Evolutionary conservation across 2,113 vertebrate species (phyloP).

Genomic region (Clarias macrocephalus): DNA sequence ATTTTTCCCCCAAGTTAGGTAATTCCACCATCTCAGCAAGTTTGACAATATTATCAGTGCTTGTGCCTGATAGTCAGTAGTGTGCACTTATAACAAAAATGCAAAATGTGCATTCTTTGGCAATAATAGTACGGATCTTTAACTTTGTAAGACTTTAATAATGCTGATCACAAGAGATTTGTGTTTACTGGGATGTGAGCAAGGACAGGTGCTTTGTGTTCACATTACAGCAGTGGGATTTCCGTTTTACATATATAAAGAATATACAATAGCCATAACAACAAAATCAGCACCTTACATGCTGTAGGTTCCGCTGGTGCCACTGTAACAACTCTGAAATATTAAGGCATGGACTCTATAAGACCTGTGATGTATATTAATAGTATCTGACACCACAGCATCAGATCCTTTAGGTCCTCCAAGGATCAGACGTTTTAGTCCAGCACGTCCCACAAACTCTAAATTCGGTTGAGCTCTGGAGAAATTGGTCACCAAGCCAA

Average conservation of each 20-base stretch:
- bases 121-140: constrained; percentile 33
- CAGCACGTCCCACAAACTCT: no score
- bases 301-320: no score
- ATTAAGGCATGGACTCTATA: no score
- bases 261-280: neutral
- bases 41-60: constrained; percentile 33
- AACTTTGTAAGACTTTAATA: constrained; percentile 46
- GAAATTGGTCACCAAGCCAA: no score
- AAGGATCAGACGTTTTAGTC: no score
- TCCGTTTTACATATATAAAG: neutral
- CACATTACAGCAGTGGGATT: neutral
- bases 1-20: neutral
- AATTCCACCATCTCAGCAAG: constrained; percentile 41
- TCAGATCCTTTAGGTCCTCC: no score
- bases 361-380: no score
- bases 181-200: constrained; percentile 1
- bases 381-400: no score
- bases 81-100: constrained; percentile 37
- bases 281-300: no score
- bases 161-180: constrained; percentile 17
- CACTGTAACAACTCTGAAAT: no score
- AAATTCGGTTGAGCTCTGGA: no score
- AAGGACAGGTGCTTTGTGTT: constrained; percentile 4
- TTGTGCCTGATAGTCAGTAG: constrained; percentile 24
- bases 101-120: constrained; percentile 49